These are phyloP conservation scores for Ellobium chinense DNA, from an alignment of 2,888 invertebrate species.

Conservation along the genomic window DNA sequence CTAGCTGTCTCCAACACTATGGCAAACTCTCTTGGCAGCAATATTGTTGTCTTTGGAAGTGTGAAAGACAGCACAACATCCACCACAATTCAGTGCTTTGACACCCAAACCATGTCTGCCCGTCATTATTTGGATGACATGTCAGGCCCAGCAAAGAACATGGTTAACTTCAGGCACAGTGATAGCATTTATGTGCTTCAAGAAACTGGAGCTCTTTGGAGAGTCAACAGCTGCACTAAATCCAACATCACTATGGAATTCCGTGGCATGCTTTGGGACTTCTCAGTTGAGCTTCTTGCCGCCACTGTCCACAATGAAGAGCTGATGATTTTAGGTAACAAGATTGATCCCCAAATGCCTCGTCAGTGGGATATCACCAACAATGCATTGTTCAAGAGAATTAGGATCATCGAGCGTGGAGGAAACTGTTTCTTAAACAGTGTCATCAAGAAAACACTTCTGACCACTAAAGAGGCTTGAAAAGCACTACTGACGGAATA, in stretches of 20 bases:
- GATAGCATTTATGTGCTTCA: background rate
- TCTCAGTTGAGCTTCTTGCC: background rate
- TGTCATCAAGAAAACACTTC: background rate
- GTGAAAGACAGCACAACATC: background rate
- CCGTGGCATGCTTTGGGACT: background rate
- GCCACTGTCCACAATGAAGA: conserved; percentile 15
- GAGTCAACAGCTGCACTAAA: background rate
- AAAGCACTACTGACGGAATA: too few relatives aligned
- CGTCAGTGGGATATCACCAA: background rate
- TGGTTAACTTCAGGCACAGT: conserved; percentile 6
- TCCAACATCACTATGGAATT: background rate
- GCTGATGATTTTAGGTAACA: background rate
- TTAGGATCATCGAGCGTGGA: conserved; percentile 7
- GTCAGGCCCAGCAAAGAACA: background rate
- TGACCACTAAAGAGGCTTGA: background rate
- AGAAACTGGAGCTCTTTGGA: conserved; percentile 32
- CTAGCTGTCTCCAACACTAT: background rate
- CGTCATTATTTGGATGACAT: background rate
- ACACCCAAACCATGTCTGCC: background rate
- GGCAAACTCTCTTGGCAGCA: background rate
- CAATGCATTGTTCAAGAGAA: background rate
- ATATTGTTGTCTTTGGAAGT: conserved; percentile 16
- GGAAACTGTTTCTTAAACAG: background rate
- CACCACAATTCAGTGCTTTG: conserved; percentile 7
- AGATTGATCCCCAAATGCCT: background rate